Evolutionary conservation across 2,113 vertebrate species (phyloP), one percentile per base, ranked within the genome.

Genomic region (Thamnophis sirtalis): DNA sequence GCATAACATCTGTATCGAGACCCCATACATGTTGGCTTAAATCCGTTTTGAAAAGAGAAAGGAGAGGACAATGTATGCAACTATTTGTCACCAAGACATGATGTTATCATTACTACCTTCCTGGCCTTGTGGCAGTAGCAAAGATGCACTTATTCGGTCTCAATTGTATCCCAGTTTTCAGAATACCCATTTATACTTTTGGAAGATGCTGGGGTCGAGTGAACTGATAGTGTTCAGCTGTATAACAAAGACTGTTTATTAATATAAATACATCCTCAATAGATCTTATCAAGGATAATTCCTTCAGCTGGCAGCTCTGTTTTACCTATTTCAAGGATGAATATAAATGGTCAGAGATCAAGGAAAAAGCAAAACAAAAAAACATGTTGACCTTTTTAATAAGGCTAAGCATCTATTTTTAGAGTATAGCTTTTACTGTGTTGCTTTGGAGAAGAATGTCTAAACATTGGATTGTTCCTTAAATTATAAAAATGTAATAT

Each of bases 121-220:
- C 93, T 94, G 84, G 9, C 49, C 17, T 86, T 89, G 55, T 68
- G 22, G 84, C 51, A 19, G 1, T 11, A 87, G 48, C 38, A 87
- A 91, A 54, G 11, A 53, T 89, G 84, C 89, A 55, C 0, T 80
- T 26, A 93, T 95, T 88, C 60, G 89, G 24, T 90, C 54, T 22
- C 84, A 13, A 91, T 24, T 53, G 3, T 24, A 92, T 49, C 0
- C 3, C 43, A 84, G 7, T 86, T 19, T 91, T 8, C 0, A 68
- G 92, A 92, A 87, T 1, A 33, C 1, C 15, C 49, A 22, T 33
- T 54, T 8, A 17, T 73, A 4, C 92, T 95, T 86, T 89, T 84
- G 43, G 88, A 85, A 93, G 60, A 92, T 60, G 90, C 13, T 11
- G 6, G 92, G 63, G 8, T 6, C 88, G 38, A 92, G 85, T 3